Base-by-base conservation (phyloP, 2,113 vertebrate genomes). In the Elanus axillaris region DNA sequence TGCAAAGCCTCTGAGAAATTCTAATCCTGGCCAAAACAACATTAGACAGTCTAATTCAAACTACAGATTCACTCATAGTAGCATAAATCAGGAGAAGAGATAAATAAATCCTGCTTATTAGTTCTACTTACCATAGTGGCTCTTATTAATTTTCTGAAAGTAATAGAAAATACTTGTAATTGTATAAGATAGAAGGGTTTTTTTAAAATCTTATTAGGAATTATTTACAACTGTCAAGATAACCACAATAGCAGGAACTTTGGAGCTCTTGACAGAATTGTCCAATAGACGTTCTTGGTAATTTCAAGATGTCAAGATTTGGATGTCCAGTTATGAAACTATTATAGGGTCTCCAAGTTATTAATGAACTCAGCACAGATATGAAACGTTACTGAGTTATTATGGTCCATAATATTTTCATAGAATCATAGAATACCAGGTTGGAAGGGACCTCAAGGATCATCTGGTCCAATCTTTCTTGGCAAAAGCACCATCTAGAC, bases 1-100 rank as follows among this genome's bases (percentile, higher is more conserved):
- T 78, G 80, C 34, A 94, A 91, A 93, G 86, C 89, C 85, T 96
- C 58, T 88, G 83, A 96, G 93, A 93, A 96, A 96, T 94, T 94
- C 31, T 91, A 95, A 96, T 97, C 91, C 71, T 32, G 55, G 38
- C 34, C 59, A 97, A 74, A 84, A 62, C 69, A 88, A 22, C 38
- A 95, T 94, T 96, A 95, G 45, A 40, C 43, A 84, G 45, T 85
- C 52, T 95, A 96, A 95, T 96, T 85, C 84, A 85, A 86, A 93
- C 29, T 69, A 80, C 64, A 79, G 69, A 93, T 8, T 4, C 48
- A 82, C 18, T 67, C 29, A 50, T 53, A 88, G 94, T 95, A 94
- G 43, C 91, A 93, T 95, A 96, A 82, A 87, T 78, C 55, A 73
- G 52, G 40, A 88, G 60, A 92, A 75, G 47, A 82, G 64, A 93